phyloP scores from a whole-genome alignment of 2,797 vertebrate species.

The Emydoidea blandingii region DNA sequence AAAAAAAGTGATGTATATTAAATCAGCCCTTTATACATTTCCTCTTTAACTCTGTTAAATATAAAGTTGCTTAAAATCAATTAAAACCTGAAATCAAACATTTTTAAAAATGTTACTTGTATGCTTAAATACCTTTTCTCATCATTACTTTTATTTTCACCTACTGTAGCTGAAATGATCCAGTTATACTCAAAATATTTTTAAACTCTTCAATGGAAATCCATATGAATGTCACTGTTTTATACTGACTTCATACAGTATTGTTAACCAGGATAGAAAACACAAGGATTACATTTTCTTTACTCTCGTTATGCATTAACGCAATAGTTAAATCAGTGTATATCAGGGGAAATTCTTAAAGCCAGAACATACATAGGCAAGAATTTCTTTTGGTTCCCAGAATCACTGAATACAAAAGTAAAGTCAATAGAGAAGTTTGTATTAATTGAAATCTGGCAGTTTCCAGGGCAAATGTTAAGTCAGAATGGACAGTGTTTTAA shows the following conservation, averaged over 20 bases:
- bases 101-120: constrained; percentile 10
- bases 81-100: not conserved
- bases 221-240: not conserved
- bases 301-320: constrained; percentile 27
- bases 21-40: constrained; percentile 33
- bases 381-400: not conserved
- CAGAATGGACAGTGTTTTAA: constrained; percentile 81
- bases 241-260: not conserved
- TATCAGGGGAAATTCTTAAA: not conserved
- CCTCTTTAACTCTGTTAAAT: constrained; percentile 28
- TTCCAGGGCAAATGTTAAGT: constrained; percentile 78
- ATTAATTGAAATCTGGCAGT: not conserved
- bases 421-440: not conserved
- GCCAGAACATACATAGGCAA: not conserved
- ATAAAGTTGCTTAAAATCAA: constrained; percentile 21
- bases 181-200: constrained; percentile 29
- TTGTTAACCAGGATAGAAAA: constrained; percentile 20
- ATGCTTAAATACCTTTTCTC: constrained; percentile 14
- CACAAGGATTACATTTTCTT: constrained; percentile 63
- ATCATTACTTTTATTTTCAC: not conserved
- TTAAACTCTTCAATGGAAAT: constrained; percentile 4
- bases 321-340: not conserved
- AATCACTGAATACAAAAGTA: not conserved
- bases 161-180: constrained; percentile 19
- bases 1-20: constrained; percentile 65